A percentile compares a stretch with the other conserved stretches of the same genome.
Conservation (phyloP, 2,888 invertebrate genomes). For the Cheilosia vulpina region DNA sequence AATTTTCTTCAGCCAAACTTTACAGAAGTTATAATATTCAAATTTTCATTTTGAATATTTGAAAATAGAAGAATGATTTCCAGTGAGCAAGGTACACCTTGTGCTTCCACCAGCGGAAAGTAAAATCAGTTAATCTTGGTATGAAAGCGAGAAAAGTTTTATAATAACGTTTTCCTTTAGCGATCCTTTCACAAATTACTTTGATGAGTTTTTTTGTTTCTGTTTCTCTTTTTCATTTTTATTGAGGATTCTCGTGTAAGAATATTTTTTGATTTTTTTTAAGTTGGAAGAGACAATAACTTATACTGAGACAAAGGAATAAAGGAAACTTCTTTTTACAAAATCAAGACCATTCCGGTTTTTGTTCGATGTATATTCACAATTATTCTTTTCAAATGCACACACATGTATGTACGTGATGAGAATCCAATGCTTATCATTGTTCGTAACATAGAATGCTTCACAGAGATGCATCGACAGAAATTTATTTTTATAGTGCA, state of each 20-base stretch:
- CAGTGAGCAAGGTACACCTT: conserved; percentile 30
- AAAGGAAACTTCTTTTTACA: conserved; percentile 23
- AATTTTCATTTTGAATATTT: conserved; percentile 58
- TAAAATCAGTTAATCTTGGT: conserved; percentile 65
- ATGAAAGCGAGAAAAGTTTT: conserved; percentile 65
- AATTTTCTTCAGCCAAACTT: conserved; percentile 39
- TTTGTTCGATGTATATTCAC: conserved; percentile 32
- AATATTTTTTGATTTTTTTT: conserved; percentile 11
- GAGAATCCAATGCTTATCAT: conserved; percentile 40
- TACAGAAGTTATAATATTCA: conserved; percentile 53
- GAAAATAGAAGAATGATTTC: conserved; percentile 28
- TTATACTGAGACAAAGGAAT: conserved; percentile 33
- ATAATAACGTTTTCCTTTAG: conserved; percentile 63
- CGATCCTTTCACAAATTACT: conserved; percentile 65
- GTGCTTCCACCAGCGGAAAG: conserved; percentile 38
- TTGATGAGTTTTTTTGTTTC: conserved; percentile 43
- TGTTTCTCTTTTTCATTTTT: no score
- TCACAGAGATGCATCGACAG: conserved; percentile 30
- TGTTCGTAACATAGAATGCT: conserved; percentile 33
- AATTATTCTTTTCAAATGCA: conserved; percentile 43
- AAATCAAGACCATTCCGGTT: conserved; percentile 36
- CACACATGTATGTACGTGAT: conserved; percentile 40
- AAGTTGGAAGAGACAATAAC: conserved; percentile 36
- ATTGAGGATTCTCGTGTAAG: conserved; percentile 19
- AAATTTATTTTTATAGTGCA: conserved; percentile 46